Base-by-base conservation (phyloP, 1,140 invertebrate genomes). In the Trypoxylus dichotomus region DNA sequence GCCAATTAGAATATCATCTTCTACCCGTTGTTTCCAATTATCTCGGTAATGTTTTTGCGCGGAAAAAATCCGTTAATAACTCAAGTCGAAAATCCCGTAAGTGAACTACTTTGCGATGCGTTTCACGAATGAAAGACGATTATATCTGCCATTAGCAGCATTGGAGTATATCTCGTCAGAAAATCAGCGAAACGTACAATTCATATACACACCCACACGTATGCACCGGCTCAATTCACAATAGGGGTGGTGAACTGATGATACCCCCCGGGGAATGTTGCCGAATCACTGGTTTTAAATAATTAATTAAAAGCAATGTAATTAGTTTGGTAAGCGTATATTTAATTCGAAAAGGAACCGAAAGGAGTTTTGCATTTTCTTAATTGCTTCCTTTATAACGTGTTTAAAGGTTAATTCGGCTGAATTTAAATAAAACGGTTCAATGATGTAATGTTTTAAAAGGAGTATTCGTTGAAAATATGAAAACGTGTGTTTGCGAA, bases 61-160 rank as follows among this genome's bases (percentile, higher is more conserved):
- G 7, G 43, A 25, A 37, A 72, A 76, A 71, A 29, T 29, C 47
- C 76, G 76, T 42, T 76, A 76, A 76, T 77, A 77, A 27, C 24
- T 6, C 60, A 19, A 24, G 19, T 63, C 60, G 25, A 63, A 63
- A 63, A 63, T 25, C 19, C 60, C 19, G 60, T 63, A 63, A 63
- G 60, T 63, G 60, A 27, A 27, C 60, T 63, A 27, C 21, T 24
- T 25, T 24, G 60, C 60, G 60, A 63, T 63, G 60, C 60, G 60
- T 63, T 73, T 73, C 32, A 41, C 37, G 71, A 37, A 73, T 41
- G 21, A 76, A 60, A 76, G 43, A 47, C 58, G 75, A 76, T 76
- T 76, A 76, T 37, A 15, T 43, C 75, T 76, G 75, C 75, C 41
- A 76, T 76, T 76, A 76, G 47, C 75, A 76, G 75, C 75, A 76